Conservation (phyloP, 1,140 invertebrate genomes). For the Drosophila mojavensis region DNA sequence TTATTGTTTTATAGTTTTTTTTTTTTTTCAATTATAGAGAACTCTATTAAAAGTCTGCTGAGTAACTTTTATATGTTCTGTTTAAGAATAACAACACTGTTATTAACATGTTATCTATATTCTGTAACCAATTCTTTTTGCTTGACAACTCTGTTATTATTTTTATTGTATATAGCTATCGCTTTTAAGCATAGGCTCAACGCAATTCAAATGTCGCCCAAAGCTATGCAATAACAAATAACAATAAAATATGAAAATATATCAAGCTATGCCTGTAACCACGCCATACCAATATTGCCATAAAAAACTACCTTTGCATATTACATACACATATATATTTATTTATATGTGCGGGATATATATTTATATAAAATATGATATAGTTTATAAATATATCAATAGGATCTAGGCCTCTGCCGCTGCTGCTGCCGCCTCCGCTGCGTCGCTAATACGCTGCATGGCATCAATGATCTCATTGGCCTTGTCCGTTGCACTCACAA, state of each 20-base stretch:
- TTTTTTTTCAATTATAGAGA: too few relatives aligned
- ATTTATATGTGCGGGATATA: not conserved
- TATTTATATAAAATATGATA: not conserved
- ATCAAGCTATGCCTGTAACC: constrained; percentile 10
- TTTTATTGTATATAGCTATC: not conserved
- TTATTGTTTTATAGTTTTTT: too few relatives aligned
- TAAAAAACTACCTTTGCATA: not conserved
- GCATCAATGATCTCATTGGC: constrained; percentile 48
- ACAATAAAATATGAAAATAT: not conserved
- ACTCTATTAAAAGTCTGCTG: too few relatives aligned
- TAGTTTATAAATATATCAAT: too few relatives aligned
- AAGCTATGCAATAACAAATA: not conserved
- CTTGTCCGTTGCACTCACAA: constrained; percentile 6
- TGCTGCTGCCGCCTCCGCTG: not conserved
- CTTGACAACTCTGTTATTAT: not conserved
- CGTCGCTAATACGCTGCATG: constrained; percentile 37
- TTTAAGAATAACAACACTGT: too few relatives aligned
- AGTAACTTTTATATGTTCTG: too few relatives aligned
- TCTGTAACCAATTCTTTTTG: not conserved
- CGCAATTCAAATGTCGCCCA: not conserved
- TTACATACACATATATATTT: not conserved
- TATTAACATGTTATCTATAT: too few relatives aligned
- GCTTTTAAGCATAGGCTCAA: not conserved
- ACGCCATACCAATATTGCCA: not conserved
- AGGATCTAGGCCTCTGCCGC: not conserved